phyloP scores from a whole-genome alignment of 2,113 vertebrate species.

The Campylomormyrus numenius region DNA sequence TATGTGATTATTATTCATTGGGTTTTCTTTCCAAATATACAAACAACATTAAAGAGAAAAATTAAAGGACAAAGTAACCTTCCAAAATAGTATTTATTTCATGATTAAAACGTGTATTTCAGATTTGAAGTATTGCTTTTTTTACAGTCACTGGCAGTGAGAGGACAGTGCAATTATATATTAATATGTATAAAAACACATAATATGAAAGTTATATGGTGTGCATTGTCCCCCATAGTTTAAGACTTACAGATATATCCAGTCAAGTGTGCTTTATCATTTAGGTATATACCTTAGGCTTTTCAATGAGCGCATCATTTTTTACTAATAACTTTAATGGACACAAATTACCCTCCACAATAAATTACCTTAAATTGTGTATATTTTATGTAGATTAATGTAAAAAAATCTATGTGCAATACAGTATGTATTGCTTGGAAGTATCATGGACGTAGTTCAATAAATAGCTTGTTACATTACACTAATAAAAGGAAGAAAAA shows the following conservation, averaged over 20 bases:
- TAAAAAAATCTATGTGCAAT: background rate
- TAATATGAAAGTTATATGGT: background rate
- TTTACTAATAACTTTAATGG: background rate
- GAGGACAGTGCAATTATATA: background rate
- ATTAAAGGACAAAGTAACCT: background rate
- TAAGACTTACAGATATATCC: background rate
- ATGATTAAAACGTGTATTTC: background rate
- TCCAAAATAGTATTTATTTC: background rate
- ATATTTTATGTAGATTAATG: background rate
- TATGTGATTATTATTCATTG: background rate
- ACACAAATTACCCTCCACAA: background rate
- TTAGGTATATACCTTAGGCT: background rate
- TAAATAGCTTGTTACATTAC: background rate
- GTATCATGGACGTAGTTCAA: background rate
- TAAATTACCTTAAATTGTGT: background rate
- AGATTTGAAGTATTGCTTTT: background rate
- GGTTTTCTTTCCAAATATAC: background rate
- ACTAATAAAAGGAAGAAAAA: background rate
- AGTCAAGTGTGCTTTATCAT: background rate
- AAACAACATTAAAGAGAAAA: background rate
- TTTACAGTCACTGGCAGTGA: background rate
- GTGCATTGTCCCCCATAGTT: background rate
- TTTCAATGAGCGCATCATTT: background rate
- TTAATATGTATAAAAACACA: background rate
- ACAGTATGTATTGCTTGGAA: background rate